Conservation (phyloP, 1,140 invertebrate species). For the Drosophila mojavensis region DNA sequence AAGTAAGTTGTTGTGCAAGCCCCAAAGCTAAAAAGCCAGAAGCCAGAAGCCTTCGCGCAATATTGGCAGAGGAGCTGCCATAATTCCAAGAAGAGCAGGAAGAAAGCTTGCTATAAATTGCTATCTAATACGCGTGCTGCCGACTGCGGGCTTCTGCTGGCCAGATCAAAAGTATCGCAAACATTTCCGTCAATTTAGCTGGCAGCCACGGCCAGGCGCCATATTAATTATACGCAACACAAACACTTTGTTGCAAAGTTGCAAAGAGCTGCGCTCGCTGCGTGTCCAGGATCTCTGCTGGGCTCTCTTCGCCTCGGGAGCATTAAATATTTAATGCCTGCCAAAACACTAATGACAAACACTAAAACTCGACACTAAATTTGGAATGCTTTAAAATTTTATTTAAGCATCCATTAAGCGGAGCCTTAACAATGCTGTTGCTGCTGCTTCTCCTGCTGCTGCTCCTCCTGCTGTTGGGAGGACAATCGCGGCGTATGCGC, state of each 20-base stretch:
- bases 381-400: slow-evolving; percentile 78
- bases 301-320: slow-evolving; percentile 8
- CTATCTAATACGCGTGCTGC: too few relatives aligned
- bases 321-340: slow-evolving; percentile 81
- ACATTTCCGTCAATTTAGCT: slow-evolving; percentile 42
- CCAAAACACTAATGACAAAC: slow-evolving; percentile 81
- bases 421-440: slow-evolving; percentile 45
- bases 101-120: too few relatives aligned
- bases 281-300: neutral
- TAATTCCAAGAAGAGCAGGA: neutral
- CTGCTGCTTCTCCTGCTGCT: neutral
- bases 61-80: neutral
- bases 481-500: slow-evolving; percentile 53
- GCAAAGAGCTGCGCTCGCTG: neutral
- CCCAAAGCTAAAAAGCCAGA: too few relatives aligned
- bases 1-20: too few relatives aligned
- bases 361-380: slow-evolving; percentile 77
- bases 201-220: slow-evolving; percentile 26
- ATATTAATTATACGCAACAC: slow-evolving; percentile 77
- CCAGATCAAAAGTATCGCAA: slow-evolving; percentile 18
- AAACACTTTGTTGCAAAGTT: slow-evolving; percentile 74
- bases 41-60: too few relatives aligned
- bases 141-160: neutral
- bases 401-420: slow-evolving; percentile 77
- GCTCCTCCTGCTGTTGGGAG: neutral